Base-by-base conservation (phyloP, 2,888 invertebrate species). In the Tiliacea aurago region DNA sequence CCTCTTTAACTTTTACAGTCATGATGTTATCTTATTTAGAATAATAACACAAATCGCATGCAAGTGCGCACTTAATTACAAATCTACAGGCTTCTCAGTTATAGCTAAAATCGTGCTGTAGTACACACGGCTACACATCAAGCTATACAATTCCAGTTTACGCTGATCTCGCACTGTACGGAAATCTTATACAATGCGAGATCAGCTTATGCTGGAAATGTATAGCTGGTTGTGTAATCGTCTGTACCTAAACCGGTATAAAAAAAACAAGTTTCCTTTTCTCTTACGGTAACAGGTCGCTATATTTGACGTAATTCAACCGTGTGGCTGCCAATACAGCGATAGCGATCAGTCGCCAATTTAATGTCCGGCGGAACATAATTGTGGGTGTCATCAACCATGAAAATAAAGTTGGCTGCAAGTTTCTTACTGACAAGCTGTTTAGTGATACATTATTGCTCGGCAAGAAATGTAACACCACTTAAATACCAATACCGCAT, bases 221-320 rank as follows among this genome's bases (percentile, higher is more conserved):
- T n/a, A n/a, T n/a, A n/a, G n/a, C n/a, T n/a, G n/a, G n/a, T n/a
- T n/a, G n/a, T n/a, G n/a, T n/a, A n/a, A n/a, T n/a, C n/a, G n/a
- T n/a, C n/a, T n/a, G n/a, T n/a, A n/a, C n/a, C n/a, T n/a, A n/a
- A 79, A 58, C 74, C 43, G 72, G 58, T 79, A 78, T 43, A 5
- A 51, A 49, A 70, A 49, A 71, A 74, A 71, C 74, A 71, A 58
- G 74, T 74, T 74, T 58, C 23, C 7, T 11, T 58, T 23, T 65
- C 43, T 23, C 1, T 23, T 56, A 78, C 49, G 23, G 7, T 49
- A 55, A 10, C 55, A 33, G 43, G 49, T 56, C 15, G 15, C 20
- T 79, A 28, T 13, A 13, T 45, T 37, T 33, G 20, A 56, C 37
- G 23, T 51, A 43, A 74, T 45, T 58, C 49, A 37, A 18, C 74